A percentile compares a stretch with the other conserved stretches of the same genome.
Evolutionary conservation across 2,888 invertebrate species (phyloP).

Genomic region (Chaitophorus viminalis): DNA sequence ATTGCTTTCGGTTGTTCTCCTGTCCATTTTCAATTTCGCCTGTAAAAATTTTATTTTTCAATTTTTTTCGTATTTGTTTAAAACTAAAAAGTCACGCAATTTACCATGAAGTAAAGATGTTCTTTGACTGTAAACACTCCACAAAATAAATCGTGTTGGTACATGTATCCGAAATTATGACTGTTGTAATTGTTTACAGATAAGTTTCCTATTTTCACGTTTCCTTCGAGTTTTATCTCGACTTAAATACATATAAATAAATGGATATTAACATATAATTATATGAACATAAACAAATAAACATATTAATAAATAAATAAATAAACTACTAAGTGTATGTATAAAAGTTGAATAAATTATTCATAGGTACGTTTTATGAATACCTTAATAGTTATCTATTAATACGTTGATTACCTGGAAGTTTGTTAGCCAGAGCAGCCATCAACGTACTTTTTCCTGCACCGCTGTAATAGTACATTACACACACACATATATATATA

Average conservation of each 20-base stretch:
- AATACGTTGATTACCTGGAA: slow-evolving; percentile 71
- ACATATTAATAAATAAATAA: no score
- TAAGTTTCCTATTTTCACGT: slow-evolving; percentile 69
- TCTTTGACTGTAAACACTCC: slow-evolving; percentile 86
- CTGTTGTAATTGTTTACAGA: slow-evolving; percentile 81
- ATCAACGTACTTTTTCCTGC: slow-evolving; percentile 91
- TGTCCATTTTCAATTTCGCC: slow-evolving; percentile 84
- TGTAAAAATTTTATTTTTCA: slow-evolving; percentile 66
- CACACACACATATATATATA: no score
- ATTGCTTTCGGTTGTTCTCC: slow-evolving; percentile 73
- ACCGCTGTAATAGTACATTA: slow-evolving; percentile 72
- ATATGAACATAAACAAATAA: no score
- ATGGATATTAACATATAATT: no score
- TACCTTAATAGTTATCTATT: neutral
- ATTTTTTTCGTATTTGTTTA: neutral
- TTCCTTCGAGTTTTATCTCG: slow-evolving; percentile 27
- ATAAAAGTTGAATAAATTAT: no score
- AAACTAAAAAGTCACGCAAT: neutral
- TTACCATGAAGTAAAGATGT: slow-evolving; percentile 88
- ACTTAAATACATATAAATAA: slow-evolving; percentile 9
- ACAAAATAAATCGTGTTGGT: slow-evolving; percentile 91
- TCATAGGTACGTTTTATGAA: neutral
- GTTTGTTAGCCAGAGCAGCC: slow-evolving; percentile 83
- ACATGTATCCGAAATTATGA: slow-evolving; percentile 86
- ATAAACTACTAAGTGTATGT: neutral